phyloP scores from a whole-genome alignment of 2,113 vertebrate species.

The Bubo scandiacus region DNA sequence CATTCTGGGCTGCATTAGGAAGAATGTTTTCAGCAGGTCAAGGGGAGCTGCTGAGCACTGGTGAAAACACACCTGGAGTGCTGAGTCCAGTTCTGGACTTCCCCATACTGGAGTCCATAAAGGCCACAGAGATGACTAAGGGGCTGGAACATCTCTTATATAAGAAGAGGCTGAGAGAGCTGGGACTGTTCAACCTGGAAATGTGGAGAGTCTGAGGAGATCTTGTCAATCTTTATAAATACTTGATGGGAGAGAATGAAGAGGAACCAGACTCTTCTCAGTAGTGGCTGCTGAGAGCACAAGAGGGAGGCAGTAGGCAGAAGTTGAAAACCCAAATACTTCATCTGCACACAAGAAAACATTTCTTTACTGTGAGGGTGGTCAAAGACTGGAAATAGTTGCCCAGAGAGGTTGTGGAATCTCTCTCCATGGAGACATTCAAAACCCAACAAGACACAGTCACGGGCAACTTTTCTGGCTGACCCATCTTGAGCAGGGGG shows the following conservation, averaged over 20 bases:
- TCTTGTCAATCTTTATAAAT: not conserved
- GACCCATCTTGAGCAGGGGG: not conserved
- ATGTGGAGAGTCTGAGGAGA: not conserved
- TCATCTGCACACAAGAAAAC: not conserved
- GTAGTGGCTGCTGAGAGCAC: not conserved
- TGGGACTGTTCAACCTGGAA: not conserved
- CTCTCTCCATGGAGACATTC: not conserved
- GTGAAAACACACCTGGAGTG: not conserved
- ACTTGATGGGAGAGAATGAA: not conserved
- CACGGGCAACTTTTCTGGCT: not conserved
- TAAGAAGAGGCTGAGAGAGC: not conserved
- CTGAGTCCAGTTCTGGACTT: not conserved
- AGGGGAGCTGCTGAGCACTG: not conserved
- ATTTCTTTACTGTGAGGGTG: not conserved
- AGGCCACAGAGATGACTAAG: not conserved
- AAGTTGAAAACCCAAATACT: not conserved
- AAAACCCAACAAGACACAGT: not conserved
- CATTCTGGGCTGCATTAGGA: rapidly evolving
- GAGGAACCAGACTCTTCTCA: not conserved
- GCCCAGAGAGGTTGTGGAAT: not conserved
- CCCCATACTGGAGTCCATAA: not conserved
- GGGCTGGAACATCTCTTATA: not conserved
- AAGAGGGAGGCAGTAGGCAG: not conserved
- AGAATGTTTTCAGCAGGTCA: not conserved
- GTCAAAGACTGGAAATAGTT: not conserved